Conservation (phyloP, 2,113 vertebrate genomes). For the Corythoichthys intestinalis region DNA sequence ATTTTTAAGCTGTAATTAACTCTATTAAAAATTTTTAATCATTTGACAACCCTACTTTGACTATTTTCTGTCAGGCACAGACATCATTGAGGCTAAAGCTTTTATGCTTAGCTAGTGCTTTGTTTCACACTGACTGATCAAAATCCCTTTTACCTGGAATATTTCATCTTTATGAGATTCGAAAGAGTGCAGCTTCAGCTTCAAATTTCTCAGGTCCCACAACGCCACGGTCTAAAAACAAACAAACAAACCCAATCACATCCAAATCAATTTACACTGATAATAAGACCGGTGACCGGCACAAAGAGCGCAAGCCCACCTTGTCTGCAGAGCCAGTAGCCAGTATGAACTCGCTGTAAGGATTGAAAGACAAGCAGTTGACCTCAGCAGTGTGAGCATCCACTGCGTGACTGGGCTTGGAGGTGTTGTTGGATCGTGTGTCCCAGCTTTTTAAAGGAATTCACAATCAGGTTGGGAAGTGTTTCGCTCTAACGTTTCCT, state of each 20-base stretch:
- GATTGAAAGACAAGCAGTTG: constrained; percentile 97
- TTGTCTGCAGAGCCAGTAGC: constrained; percentile 96
- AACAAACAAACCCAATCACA: background rate
- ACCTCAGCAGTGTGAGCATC: constrained; percentile 97
- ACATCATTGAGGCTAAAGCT: background rate
- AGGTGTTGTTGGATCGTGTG: constrained; percentile 95
- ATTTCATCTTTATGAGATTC: constrained; percentile 99
- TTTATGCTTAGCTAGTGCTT: background rate
- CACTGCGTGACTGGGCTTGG: constrained; percentile 95
- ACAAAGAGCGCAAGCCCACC: constrained; percentile 56
- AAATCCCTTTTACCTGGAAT: constrained; percentile 83
- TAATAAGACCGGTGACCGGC: background rate
- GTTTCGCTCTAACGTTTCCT: background rate
- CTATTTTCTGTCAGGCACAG: background rate
- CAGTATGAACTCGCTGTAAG: constrained; percentile 96
- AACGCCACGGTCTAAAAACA: constrained; percentile 87
- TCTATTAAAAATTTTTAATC: background rate
- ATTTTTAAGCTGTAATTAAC: too few relatives aligned
- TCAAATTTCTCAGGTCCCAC: constrained; percentile 96
- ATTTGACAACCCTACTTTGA: background rate
- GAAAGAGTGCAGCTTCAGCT: constrained; percentile 96
- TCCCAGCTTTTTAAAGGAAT: constrained; percentile 81
- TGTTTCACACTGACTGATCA: background rate
- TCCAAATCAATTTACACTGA: background rate
- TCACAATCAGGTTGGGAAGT: background rate